phyloP scores from a whole-genome alignment of 2,113 vertebrate species.

The Sigmodon hispidus region DNA sequence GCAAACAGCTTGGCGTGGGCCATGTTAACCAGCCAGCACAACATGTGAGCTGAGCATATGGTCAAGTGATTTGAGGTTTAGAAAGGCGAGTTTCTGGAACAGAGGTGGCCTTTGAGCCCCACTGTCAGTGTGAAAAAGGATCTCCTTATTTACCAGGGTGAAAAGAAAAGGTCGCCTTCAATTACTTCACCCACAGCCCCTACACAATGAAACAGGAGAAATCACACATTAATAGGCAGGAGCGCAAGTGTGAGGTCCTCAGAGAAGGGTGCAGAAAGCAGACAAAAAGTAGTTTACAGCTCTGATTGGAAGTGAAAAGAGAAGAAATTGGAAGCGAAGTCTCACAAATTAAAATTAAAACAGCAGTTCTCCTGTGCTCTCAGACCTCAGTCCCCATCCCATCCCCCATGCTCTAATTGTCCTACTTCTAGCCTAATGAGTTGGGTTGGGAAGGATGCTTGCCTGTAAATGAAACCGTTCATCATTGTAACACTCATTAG shows the following conservation, averaged over 20 bases:
- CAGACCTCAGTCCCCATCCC: background rate
- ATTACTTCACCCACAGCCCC: constrained; percentile 75
- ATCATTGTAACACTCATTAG: constrained; percentile 61
- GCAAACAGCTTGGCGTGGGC: constrained; percentile 78
- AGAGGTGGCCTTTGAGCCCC: constrained; percentile 78
- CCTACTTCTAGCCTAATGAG: constrained; percentile 59
- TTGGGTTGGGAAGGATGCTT: background rate
- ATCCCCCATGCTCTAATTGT: constrained; percentile 36
- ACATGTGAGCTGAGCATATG: constrained; percentile 84
- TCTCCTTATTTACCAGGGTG: constrained; percentile 71
- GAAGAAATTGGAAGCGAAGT: constrained; percentile 66
- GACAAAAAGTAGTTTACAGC: constrained; percentile 64
- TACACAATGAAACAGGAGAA: constrained; percentile 78
- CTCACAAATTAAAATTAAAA: constrained; percentile 74
- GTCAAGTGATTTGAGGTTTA: constrained; percentile 82
- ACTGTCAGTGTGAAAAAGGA: constrained; percentile 79
- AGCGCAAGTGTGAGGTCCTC: constrained; percentile 75
- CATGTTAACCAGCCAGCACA: constrained; percentile 81
- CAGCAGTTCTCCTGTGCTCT: constrained; percentile 15
- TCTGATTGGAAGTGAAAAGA: constrained; percentile 67
- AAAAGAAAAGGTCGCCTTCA: constrained; percentile 64
- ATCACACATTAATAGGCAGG: constrained; percentile 70
- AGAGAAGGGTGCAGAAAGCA: constrained; percentile 50
- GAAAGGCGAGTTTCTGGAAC: constrained; percentile 83
- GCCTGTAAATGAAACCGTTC: constrained; percentile 57